Base-by-base conservation (phyloP, 2,113 vertebrate genomes). In the Aepyceros melampus region DNA sequence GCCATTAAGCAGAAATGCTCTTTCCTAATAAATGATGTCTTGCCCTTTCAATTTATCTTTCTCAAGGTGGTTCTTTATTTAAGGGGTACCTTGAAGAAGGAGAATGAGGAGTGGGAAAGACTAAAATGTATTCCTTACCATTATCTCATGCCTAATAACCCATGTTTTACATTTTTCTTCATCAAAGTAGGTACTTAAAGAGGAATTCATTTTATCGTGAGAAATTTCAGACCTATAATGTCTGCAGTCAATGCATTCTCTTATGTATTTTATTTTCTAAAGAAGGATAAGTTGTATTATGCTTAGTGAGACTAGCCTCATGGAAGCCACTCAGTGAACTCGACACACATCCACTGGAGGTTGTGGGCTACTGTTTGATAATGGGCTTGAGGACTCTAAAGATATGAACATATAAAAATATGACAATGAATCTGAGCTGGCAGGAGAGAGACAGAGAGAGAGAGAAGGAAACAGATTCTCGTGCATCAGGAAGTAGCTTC, bases 1-100 rank as follows among this genome's bases (percentile, higher is more conserved):
- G 40, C 92, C 92, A 97, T 94, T 96, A 98, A 64, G 81, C 88
- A 96, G 88, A 89, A 96, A 94, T 88, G 94, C n/a, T 94, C 23
- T 89, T 94, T 67, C 78, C 45, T 96, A 81, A 96, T 95, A 95
- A 98, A 97, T 0, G 76, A 91, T 91, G 27, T 19, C 60, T 51
- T 98, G 76, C 55, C 40, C 71, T 94, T 97, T 95, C 60, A 51
- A 87, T 96, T 95, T 96, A 60, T 96, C 92, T 97, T 93, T 96
- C 87, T 97, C 91, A 90, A 91, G 64, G 90, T 96, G 82, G 85
- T 31, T 97, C 76, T 97, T 98, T 98, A 96, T 89, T 94, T 97
- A 97, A 96, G 91, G 45, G 10, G 43, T 51, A 33, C 49, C 47
- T 76, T 76, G 55, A 87, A 74, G 64, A 47, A 76, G n/a, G 45